These are phyloP conservation scores for Tachypleus tridentatus DNA, from an alignment of 1,140 invertebrate species.

Conservation along the genomic window DNA sequence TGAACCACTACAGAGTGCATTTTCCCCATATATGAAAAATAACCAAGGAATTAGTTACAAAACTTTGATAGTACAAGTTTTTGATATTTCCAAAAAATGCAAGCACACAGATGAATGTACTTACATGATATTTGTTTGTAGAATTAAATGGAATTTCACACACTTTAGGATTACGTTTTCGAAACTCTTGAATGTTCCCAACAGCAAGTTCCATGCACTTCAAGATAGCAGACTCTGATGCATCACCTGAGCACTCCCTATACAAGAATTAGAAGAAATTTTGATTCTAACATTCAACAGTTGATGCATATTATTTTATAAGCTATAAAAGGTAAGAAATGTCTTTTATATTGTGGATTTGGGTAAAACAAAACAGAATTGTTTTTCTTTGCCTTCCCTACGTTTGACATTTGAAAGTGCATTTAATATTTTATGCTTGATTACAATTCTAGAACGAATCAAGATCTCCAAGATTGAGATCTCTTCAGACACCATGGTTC, in stretches of 20 bases:
- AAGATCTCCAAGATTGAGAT: too few relatives aligned
- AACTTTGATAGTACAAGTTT: background rate
- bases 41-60: background rate
- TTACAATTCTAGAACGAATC: too few relatives aligned
- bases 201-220: constrained; percentile 31
- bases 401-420: too few relatives aligned
- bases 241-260: constrained; percentile 30
- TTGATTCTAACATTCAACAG: background rate
- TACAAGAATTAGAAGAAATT: constrained; percentile 32
- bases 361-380: too few relatives aligned
- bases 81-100: constrained; percentile 50
- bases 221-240: constrained; percentile 32
- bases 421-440: too few relatives aligned
- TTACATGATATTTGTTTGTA: constrained; percentile 42
- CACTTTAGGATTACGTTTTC: constrained; percentile 27
- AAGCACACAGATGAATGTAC: constrained; percentile 49
- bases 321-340: too few relatives aligned
- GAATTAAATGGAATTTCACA: constrained; percentile 40
- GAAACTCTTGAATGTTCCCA: constrained; percentile 23
- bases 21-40: background rate
- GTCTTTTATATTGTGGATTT: too few relatives aligned
- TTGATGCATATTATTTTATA: too few relatives aligned
- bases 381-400: too few relatives aligned
- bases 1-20: background rate
- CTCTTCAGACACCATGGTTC: too few relatives aligned